phyloP scores from a whole-genome alignment of 2,888 invertebrate species.

The Drosophila seclusa region DNA sequence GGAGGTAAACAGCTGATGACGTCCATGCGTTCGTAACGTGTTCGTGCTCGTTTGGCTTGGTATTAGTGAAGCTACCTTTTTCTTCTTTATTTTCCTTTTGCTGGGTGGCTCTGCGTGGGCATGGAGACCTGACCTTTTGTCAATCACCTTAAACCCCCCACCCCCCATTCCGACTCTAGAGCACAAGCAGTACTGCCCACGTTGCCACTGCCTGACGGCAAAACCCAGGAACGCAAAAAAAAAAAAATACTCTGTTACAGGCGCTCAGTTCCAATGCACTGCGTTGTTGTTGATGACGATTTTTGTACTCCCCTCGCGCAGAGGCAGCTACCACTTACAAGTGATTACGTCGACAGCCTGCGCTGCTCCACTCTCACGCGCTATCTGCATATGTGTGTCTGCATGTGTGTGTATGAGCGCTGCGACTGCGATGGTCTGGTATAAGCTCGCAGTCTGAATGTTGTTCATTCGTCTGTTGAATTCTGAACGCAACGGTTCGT shows the following conservation, averaged over 20 bases:
- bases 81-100: conserved; percentile 1
- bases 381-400: conserved; percentile 18
- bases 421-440: conserved; percentile 66
- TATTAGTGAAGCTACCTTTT: conserved; percentile 19
- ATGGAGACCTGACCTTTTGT: conserved; percentile 69
- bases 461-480: conserved; percentile 84
- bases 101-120: conserved; percentile 42
- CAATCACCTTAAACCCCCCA: not conserved
- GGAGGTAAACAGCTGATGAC: conserved; percentile 73
- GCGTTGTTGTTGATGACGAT: conserved; percentile 20
- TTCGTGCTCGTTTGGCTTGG: conserved; percentile 15
- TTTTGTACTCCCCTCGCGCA: conserved; percentile 7
- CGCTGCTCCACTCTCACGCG: conserved; percentile 49
- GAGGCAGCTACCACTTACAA: conserved; percentile 56
- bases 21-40: conserved; percentile 76
- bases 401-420: conserved; percentile 16
- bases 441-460: conserved; percentile 70
- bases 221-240: not conserved
- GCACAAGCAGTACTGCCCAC: conserved; percentile 46
- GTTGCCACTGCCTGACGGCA: conserved; percentile 57
- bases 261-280: conserved; percentile 52
- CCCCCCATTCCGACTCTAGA: conserved; percentile 1
- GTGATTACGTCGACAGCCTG: conserved; percentile 75
- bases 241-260: not conserved
- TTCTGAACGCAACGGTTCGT: conserved; percentile 83